Evolutionary conservation across 2,113 vertebrate genomes (phyloP), one percentile per base, ranked within the genome.

Genomic region (Actenoides hombroni): DNA sequence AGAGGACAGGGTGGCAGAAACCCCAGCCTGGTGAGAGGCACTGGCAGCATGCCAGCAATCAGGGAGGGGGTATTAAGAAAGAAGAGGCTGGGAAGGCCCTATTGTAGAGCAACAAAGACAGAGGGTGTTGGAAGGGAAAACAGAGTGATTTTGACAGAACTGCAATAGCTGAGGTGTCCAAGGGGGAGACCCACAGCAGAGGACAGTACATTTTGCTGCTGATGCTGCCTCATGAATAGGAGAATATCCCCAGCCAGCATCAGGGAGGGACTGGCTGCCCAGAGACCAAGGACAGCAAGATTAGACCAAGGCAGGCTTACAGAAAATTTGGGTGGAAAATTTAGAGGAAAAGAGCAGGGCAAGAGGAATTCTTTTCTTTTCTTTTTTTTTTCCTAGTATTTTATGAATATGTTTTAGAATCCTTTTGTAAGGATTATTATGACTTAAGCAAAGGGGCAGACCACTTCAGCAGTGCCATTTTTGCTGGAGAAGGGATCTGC

Each of bases 91-190:
- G 25, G 20, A 24, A 90, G 5, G 4, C 21, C 14, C 2, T 87
- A 69, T 61, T 61, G 51, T n/a, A n/a, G 13, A 65, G 24, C 35
- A 51, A 5, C 31, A 37, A 63, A 35, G 31, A 49, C 48, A 83
- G 24, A 68, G 2, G 4, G 24, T 35, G 20, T 51, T 74, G 60
- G 31, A 33, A 49, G 33, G 16, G 24, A 74, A 83, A 74, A 7
- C 28, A 57, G 53, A 63, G 11, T 17, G 29, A 40, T 5, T 2
- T 60, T 40, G 35, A 83, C 42, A 80, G 59, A 86, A 13, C 16
- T 61, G 33, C 35, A 46, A 21, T 5, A 56, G 29, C 19, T 80
- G 54, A 67, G 24, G n/a, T 0, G 0, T n/a, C 56, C 56, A 35
- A 53, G 15, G 12, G 2, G 53, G 46, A 79, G 16, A 35, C 16